Conservation (phyloP, 1,140 invertebrate genomes). For the Proctacanthus coquilletti region DNA sequence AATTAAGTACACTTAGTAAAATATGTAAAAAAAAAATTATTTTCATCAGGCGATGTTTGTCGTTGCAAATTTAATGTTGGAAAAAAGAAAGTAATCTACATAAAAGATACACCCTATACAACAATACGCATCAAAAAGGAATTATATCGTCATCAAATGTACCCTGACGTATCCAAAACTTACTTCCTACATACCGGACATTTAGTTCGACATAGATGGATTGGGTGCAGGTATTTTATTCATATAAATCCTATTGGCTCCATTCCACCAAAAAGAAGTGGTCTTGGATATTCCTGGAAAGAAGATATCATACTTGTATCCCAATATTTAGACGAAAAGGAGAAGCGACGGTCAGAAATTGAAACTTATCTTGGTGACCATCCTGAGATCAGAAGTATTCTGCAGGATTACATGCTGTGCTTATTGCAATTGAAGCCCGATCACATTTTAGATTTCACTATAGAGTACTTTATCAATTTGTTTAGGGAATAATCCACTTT, state of each 20-base stretch:
- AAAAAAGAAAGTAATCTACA: neutral
- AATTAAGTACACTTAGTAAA: neutral
- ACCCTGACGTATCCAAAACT: neutral
- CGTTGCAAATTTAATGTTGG: neutral
- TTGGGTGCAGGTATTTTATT: neutral
- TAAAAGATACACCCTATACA: neutral
- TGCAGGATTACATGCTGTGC: neutral
- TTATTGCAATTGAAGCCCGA: neutral
- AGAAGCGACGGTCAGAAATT: neutral
- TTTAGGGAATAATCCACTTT: too few relatives aligned
- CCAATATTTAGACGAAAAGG: neutral
- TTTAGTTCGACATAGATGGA: neutral
- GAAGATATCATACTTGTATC: neutral
- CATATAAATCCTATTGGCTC: neutral
- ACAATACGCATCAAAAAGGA: neutral
- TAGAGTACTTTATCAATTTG: neutral
- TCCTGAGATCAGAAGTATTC: neutral
- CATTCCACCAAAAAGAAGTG: neutral
- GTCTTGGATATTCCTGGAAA: neutral
- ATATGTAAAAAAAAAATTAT: neutral
- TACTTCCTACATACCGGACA: neutral
- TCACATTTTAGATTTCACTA: neutral
- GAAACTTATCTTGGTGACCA: neutral
- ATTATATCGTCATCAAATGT: neutral
- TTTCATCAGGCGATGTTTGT: neutral